Evolutionary conservation across 2,113 vertebrate species (phyloP).

Genomic region (Ia io): DNA sequence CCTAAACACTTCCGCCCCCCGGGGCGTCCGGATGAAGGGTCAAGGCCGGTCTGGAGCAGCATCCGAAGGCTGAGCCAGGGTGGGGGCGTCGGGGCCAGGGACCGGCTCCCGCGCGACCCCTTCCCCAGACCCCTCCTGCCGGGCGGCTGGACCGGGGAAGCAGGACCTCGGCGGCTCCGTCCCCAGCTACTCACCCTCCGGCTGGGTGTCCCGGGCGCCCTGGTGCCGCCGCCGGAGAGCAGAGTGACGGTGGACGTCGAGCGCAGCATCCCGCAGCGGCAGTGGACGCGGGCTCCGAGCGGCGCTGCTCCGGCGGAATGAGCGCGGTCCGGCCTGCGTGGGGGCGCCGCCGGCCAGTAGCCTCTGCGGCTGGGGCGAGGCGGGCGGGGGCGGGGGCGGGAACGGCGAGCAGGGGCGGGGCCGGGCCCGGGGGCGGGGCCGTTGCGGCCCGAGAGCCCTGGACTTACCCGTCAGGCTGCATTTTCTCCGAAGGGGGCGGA

Average conservation of each 20-base stretch:
- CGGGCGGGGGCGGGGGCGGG: not conserved
- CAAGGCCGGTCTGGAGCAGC: not conserved
- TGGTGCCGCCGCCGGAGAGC: conserved; percentile 67
- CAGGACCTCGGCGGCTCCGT: rapidly evolving
- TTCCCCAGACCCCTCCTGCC: not conserved
- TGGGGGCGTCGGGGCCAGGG: no score
- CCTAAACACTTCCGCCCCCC: not conserved
- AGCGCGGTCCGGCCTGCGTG: conserved; percentile 17
- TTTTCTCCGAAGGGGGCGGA: not conserved
- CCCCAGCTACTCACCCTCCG: conserved; percentile 73
- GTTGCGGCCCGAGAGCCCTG: not conserved
- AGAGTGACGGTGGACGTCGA: conserved; percentile 82
- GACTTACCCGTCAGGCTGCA: not conserved
- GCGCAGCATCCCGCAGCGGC: conserved; percentile 77
- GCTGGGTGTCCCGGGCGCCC: conserved; percentile 68
- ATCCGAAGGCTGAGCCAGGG: not conserved
- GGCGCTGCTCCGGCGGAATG: not conserved
- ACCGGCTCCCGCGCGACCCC: not conserved
- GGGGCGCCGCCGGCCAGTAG: not conserved
- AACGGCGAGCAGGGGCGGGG: not conserved
- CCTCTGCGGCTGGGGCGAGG: rapidly evolving
- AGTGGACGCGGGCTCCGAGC: not conserved
- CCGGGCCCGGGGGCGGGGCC: not conserved
- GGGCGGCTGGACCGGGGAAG: rapidly evolving
- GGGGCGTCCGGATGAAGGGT: not conserved